Conservation (phyloP, 2,888 invertebrate genomes). For the Nephrotoma guestfalica region DNA sequence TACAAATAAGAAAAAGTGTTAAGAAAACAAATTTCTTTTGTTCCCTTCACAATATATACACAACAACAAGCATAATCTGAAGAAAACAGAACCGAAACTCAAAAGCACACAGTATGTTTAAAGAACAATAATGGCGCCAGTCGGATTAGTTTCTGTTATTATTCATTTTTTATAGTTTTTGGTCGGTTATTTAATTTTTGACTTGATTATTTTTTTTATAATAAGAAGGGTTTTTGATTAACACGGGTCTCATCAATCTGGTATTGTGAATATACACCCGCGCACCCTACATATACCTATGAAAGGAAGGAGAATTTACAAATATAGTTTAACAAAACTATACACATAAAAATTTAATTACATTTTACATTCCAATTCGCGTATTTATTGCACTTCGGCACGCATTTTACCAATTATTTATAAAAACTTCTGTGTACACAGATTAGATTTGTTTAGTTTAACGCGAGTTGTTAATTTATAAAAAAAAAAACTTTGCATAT, state of each 20-base stretch:
- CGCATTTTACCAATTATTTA: neutral
- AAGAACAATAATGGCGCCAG: conserved; percentile 2
- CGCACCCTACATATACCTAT: neutral
- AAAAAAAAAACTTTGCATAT: neutral
- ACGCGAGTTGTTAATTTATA: neutral
- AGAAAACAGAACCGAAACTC: neutral
- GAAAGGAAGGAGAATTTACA: neutral
- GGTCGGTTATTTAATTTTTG: neutral
- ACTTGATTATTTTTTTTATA: neutral
- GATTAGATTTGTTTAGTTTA: neutral
- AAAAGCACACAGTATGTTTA: neutral
- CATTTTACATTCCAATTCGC: neutral
- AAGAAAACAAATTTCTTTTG: conserved; percentile 4
- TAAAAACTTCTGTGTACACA: neutral
- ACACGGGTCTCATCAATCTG: neutral
- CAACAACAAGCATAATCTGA: neutral
- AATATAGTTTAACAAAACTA: neutral
- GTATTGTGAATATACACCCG: neutral
- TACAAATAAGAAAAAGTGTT: neutral
- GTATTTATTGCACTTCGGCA: neutral
- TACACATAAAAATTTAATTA: neutral
- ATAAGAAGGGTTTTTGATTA: neutral
- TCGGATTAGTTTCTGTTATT: neutral
- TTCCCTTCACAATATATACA: neutral
- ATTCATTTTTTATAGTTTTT: neutral